Conservation (phyloP, 2,797 vertebrate species). For the Perodicticus potto region DNA sequence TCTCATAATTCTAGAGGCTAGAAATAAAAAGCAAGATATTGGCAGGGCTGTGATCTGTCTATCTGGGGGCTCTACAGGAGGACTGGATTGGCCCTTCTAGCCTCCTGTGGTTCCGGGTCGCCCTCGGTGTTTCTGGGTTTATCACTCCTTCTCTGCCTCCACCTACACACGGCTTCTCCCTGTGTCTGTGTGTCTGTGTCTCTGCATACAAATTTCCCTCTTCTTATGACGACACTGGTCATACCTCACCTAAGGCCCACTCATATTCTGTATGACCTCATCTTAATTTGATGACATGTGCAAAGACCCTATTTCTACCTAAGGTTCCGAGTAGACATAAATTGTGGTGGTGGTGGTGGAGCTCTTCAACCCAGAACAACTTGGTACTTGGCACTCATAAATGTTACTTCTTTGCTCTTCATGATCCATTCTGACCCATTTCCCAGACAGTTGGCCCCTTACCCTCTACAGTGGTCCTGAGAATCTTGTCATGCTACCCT, state of each 20-base stretch:
- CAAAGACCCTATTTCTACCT: slow-evolving; percentile 13
- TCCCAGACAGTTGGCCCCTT: not conserved
- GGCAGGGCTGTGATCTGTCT: not conserved
- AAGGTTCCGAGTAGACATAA: not conserved
- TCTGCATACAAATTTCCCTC: not conserved
- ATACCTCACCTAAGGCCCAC: not conserved
- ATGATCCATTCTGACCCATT: not conserved
- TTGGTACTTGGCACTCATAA: not conserved
- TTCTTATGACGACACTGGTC: not conserved
- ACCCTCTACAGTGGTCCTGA: not conserved
- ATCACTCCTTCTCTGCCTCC: not conserved
- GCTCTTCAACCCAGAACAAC: not conserved
- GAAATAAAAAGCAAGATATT: not conserved
- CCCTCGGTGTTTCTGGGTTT: not conserved
- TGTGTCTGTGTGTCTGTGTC: not conserved
- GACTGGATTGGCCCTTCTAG: not conserved
- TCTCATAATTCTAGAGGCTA: not conserved
- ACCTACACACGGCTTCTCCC: not conserved
- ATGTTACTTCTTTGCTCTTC: slow-evolving; percentile 1
- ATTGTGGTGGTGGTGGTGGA: not conserved
- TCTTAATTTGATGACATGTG: not conserved
- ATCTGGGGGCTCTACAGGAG: not conserved
- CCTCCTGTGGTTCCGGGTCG: not conserved
- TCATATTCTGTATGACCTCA: not conserved
- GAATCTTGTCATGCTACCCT: not conserved